phyloP scores from a whole-genome alignment of 2,888 invertebrate species.

The Teleiodes luculella region DNA sequence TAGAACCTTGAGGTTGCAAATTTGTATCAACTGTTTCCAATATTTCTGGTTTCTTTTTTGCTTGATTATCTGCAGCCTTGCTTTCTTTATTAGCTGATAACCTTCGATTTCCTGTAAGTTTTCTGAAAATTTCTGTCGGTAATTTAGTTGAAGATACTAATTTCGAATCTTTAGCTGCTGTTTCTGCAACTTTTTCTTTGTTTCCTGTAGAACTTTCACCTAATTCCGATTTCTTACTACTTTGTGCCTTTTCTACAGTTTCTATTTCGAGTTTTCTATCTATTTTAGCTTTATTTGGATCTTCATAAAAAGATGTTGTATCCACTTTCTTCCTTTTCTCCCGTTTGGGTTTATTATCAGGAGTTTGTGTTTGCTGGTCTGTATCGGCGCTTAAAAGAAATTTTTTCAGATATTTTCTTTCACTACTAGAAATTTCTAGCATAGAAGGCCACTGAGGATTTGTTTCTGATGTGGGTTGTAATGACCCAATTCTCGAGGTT shows the following conservation, averaged over 20 bases:
- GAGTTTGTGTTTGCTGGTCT: neutral
- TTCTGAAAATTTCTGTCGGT: too few relatives aligned
- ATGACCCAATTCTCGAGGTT: neutral
- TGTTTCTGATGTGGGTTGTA: neutral
- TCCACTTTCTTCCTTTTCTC: neutral
- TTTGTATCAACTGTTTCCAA: neutral
- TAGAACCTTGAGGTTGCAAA: too few relatives aligned
- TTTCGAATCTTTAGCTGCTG: neutral
- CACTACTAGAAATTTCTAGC: neutral
- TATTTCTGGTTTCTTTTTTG: too few relatives aligned
- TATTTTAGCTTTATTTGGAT: neutral
- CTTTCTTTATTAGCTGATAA: too few relatives aligned
- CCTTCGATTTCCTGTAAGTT: too few relatives aligned
- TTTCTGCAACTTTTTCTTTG: neutral
- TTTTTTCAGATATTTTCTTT: neutral
- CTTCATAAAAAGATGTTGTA: neutral
- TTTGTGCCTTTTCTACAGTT: neutral
- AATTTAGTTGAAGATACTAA: too few relatives aligned
- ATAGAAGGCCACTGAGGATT: conserved; percentile 3
- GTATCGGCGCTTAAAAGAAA: neutral
- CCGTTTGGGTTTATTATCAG: neutral
- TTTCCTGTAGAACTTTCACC: neutral
- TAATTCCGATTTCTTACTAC: neutral
- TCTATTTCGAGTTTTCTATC: neutral
- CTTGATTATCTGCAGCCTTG: too few relatives aligned